phyloP scores from a whole-genome alignment of 2,888 invertebrate genomes.

The Aethes cnicana region DNA sequence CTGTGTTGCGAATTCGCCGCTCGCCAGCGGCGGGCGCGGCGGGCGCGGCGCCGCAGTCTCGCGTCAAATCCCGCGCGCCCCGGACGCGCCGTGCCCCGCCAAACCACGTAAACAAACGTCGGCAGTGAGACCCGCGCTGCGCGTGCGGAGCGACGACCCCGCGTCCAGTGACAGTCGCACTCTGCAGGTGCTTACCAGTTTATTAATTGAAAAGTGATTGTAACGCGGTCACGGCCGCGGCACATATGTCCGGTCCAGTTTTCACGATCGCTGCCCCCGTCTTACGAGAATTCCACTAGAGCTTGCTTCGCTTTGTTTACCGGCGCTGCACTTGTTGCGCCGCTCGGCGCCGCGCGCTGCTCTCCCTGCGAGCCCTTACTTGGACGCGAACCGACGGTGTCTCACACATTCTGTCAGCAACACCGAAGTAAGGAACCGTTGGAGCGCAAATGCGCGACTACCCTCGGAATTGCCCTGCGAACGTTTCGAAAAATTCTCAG shows the following conservation, averaged over 20 bases:
- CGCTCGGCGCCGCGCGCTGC: conserved; percentile 38
- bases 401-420: conserved; percentile 1
- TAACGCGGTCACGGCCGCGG: conserved; percentile 79
- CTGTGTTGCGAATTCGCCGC: conserved; percentile 67
- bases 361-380: conserved; percentile 3
- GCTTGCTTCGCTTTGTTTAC: conserved; percentile 72
- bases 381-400: conserved; percentile 9
- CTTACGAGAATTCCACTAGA: conserved; percentile 62
- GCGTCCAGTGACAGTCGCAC: conserved; percentile 62
- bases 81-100: conserved; percentile 42
- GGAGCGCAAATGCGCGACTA: conserved; percentile 14
- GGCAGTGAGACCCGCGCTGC: not conserved
- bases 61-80: conserved; percentile 45
- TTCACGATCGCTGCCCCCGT: conserved; percentile 65
- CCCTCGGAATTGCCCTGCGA: conserved; percentile 15
- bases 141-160: conserved; percentile 51
- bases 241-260: conserved; percentile 81
- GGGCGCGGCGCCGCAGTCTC: conserved; percentile 45
- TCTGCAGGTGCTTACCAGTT: conserved; percentile 77
- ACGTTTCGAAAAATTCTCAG: not conserved
- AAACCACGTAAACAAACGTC: conserved; percentile 63
- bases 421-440: not conserved
- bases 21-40: conserved; percentile 45
- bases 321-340: conserved; percentile 44
- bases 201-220: conserved; percentile 82